phyloP scores from a whole-genome alignment of 2,113 vertebrate genomes.

The Sinocyclocheilus anophthalmus region DNA sequence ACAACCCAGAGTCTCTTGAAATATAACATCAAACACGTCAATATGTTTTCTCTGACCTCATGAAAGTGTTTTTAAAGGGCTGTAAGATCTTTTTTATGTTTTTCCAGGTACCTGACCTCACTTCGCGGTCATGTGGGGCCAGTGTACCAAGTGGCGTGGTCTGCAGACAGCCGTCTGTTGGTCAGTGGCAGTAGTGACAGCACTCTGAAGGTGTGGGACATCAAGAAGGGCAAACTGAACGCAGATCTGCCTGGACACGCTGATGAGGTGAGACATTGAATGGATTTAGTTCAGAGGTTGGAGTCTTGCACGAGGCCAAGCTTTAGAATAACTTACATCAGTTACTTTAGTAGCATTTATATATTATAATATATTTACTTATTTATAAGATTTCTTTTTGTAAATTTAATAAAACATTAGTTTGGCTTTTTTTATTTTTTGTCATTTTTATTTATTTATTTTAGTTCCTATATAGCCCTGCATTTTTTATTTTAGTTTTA shows the following conservation, averaged over 20 bases:
- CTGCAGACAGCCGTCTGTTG: slow-evolving; percentile 92
- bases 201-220: slow-evolving; percentile 96
- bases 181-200: slow-evolving; percentile 98
- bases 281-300: neutral
- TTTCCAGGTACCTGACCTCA: slow-evolving; percentile 84
- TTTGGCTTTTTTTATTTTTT: too few relatives aligned
- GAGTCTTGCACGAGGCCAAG: neutral
- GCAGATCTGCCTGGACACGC: slow-evolving; percentile 92
- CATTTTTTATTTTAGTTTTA: too few relatives aligned
- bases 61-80: neutral
- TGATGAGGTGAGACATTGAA: slow-evolving; percentile 81
- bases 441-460: too few relatives aligned
- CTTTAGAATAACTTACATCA: neutral
- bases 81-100: neutral
- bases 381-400: neutral
- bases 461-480: too few relatives aligned
- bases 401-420: too few relatives aligned
- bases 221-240: slow-evolving; percentile 85
- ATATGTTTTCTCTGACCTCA: neutral
- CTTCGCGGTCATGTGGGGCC: slow-evolving; percentile 90
- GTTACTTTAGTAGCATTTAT: neutral
- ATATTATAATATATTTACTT: neutral
- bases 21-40: neutral
- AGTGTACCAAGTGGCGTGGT: slow-evolving; percentile 96
- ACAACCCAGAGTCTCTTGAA: neutral